These are phyloP conservation scores for Papilio polytes DNA, from an alignment of 1,140 invertebrate species.

Conservation along the genomic window DNA sequence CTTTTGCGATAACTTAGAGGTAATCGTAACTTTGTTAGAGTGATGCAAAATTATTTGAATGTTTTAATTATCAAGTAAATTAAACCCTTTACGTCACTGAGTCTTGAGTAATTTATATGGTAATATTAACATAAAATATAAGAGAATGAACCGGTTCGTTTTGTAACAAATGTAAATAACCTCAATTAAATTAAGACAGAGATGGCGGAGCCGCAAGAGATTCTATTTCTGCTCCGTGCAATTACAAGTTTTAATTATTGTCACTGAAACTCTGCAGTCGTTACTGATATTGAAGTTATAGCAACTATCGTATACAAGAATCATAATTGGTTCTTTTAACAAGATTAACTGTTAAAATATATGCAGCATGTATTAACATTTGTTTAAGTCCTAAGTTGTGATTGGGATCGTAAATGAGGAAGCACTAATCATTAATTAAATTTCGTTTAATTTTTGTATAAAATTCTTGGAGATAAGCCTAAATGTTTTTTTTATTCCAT, in stretches of 20 bases:
- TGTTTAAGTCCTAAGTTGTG: no score
- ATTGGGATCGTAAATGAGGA: no score
- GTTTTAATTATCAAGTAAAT: conserved; percentile 5
- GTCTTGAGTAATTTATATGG: not conserved
- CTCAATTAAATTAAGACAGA: conserved; percentile 49
- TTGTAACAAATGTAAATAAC: conserved; percentile 53
- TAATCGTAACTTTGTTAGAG: not conserved
- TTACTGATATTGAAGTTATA: conserved; percentile 19
- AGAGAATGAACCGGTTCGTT: conserved; percentile 2
- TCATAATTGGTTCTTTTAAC: not conserved
- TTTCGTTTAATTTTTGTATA: not conserved
- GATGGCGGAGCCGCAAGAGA: conserved; percentile 40
- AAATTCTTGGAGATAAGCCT: not conserved
- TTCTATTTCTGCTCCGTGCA: conserved; percentile 17
- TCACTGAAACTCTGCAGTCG: conserved; percentile 19
- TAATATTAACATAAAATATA: conserved; percentile 11
- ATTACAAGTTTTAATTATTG: conserved; percentile 40
- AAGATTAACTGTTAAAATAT: not conserved
- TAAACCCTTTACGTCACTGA: not conserved
- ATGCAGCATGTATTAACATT: no score
- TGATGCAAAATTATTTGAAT: not conserved
- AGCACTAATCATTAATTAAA: not conserved
- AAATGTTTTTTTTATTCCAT: not conserved
- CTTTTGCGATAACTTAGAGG: not conserved
- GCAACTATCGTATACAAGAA: not conserved